These are phyloP conservation scores for Plectus sambesii DNA, from an alignment of 1,140 invertebrate genomes.

Conservation along the genomic window DNA sequence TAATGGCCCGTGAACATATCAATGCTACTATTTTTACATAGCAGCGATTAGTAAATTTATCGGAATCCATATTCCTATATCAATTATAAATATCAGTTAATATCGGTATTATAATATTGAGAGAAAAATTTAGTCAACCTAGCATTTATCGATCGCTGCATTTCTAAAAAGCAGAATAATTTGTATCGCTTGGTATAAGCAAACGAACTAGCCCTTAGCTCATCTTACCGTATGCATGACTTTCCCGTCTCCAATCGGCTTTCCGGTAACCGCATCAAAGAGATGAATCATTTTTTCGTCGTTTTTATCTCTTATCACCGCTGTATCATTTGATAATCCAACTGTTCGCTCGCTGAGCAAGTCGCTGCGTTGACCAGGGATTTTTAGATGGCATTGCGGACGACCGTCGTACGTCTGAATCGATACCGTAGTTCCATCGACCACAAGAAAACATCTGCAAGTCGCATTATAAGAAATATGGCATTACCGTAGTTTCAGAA, in stretches of 20 bases:
- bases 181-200: too few relatives aligned
- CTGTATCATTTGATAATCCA: slow-evolving; percentile 66
- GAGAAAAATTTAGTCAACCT: too few relatives aligned
- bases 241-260: slow-evolving; percentile 59
- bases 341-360: slow-evolving; percentile 56
- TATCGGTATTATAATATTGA: too few relatives aligned
- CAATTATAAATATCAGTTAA: too few relatives aligned
- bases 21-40: too few relatives aligned
- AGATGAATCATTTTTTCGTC: slow-evolving; percentile 72
- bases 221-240: slow-evolving; percentile 51
- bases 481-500: neutral
- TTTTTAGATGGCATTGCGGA: slow-evolving; percentile 59
- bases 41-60: too few relatives aligned
- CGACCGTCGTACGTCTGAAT: slow-evolving; percentile 80
- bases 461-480: slow-evolving; percentile 2
- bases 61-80: too few relatives aligned
- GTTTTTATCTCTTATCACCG: slow-evolving; percentile 67
- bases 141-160: too few relatives aligned
- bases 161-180: too few relatives aligned
- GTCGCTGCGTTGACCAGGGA: slow-evolving; percentile 46
- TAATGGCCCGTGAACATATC: too few relatives aligned
- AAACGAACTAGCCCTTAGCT: too few relatives aligned
- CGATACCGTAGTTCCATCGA: slow-evolving; percentile 63
- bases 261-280: slow-evolving; percentile 64
- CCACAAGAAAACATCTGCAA: slow-evolving; percentile 67